Percentiles rank a stretch among this genome's conserved stretches.
Conservation (phyloP, 1,140 invertebrate species). For the Drosophila malerkotliana region DNA sequence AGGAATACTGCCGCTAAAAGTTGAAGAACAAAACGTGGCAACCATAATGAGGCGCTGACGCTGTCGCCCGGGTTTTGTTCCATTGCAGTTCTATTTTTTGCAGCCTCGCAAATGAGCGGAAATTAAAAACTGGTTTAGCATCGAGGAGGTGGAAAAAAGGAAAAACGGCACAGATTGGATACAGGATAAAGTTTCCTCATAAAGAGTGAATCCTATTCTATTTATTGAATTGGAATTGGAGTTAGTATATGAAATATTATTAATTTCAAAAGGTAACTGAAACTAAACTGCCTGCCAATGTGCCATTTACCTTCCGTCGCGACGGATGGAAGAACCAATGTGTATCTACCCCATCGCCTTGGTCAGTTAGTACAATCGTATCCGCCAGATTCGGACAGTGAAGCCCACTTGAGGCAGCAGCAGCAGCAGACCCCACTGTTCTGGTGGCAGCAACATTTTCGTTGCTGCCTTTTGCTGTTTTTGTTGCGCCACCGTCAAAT, state of each 20-base stretch:
- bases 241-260: background rate
- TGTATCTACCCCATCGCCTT: slow-evolving; percentile 10
- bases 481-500: slow-evolving; percentile 67
- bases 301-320: background rate
- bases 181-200: background rate
- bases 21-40: slow-evolving; percentile 64
- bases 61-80: slow-evolving; percentile 30
- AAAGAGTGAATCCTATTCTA: background rate
- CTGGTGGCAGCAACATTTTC: slow-evolving; percentile 54
- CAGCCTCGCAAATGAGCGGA: slow-evolving; percentile 70
- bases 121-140: slow-evolving; percentile 78
- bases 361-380: slow-evolving; percentile 15
- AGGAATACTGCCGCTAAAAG: slow-evolving; percentile 49
- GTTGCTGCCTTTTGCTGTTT: slow-evolving; percentile 36
- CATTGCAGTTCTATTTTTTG: slow-evolving; percentile 41
- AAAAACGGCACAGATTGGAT: background rate
- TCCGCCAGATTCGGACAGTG: slow-evolving; percentile 21
- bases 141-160: slow-evolving; percentile 9
- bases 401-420: slow-evolving; percentile 45
- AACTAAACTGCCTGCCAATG: background rate
- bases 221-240: background rate
- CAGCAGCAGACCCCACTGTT: slow-evolving; percentile 40
- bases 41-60: slow-evolving; percentile 69
- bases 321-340: background rate
- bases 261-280: background rate